Evolutionary conservation across 2,888 invertebrate genomes (phyloP), one percentile per base, ranked within the genome.

Genomic region (Melanostoma scalare): DNA sequence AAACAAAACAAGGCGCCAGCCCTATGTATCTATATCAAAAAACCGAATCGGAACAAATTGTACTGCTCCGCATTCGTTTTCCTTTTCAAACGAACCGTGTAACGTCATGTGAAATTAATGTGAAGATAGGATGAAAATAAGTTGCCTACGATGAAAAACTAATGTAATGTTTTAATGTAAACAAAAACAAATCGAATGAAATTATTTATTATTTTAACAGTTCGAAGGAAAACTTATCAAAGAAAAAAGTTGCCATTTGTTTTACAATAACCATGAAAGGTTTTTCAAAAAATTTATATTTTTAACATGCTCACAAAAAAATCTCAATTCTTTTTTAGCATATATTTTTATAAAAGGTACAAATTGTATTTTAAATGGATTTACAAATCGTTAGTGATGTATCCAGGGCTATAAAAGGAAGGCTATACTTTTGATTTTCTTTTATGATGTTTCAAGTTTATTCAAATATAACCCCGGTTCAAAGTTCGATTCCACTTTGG

Each of bases 291-390:
- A 75, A 74, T 58, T 60, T 82, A 58, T 84, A 65, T 78, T 73
- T 53, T 72, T 48, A 67, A 52, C 73, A 9, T 71, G 38, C 20
- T 72, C 46, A 60, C 69, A 84, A 74, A 74, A 84, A 69, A 63
- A 63, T 44, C 52, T 38, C 36, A 35, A 67, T 67, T 65, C 71
- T 33, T 31, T 20, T 40, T 31, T 58, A 56, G 72, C 78, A 63
- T 65, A 42, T 52, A 20, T 5, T 44, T 69, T 56, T 84, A 79
- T 84, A 84, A 84, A 84, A 84, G 84, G 84, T 84, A 84, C 84
- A 84, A 84, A 84, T 79, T 67, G 79, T 84, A 67, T 75, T 84
- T 44, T 20, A 1, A 20, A 71, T 46, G 65, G 79, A 75, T 71
- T 71, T 84, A 79, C 61, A 84, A 79, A 84, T 79, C 71, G 48